Percentiles rank a stretch among this genome's conserved stretches.
Conservation (phyloP, 1,140 invertebrate species). For the Listronotus oregonensis region DNA sequence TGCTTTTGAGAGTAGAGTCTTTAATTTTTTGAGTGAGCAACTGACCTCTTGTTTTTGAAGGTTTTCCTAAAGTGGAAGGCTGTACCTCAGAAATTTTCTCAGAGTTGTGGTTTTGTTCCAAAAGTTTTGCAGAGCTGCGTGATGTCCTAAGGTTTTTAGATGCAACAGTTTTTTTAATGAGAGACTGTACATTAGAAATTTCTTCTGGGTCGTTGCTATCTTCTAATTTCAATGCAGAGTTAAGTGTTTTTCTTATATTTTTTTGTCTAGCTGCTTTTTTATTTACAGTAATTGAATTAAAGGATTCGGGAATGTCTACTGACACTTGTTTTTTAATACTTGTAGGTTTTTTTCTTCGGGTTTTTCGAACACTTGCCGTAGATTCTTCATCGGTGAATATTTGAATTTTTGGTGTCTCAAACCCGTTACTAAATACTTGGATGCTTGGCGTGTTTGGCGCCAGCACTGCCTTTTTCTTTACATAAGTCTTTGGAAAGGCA, state of each 20-base stretch:
- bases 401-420: slow-evolving; percentile 2
- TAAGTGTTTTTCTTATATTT: no score
- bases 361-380: background rate
- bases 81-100: background rate
- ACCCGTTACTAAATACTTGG: background rate
- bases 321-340: background rate
- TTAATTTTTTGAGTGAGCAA: slow-evolving; percentile 15
- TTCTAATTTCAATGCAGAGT: no score
- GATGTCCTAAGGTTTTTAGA: no score
- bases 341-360: background rate
- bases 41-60: slow-evolving; percentile 1
- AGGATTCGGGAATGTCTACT: background rate
- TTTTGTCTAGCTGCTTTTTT: no score
- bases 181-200: no score
- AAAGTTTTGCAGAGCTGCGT: background rate
- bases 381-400: slow-evolving; percentile 2
- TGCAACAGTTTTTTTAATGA: no score
- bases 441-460: background rate
- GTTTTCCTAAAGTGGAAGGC: background rate
- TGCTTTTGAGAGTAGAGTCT: background rate
- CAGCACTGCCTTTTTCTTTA: background rate
- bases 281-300: background rate
- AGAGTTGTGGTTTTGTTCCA: background rate
- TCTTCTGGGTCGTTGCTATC: no score
- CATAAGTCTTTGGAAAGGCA: background rate